Base-by-base conservation (phyloP, 2,113 vertebrate species). In the Mirza zaza region DNA sequence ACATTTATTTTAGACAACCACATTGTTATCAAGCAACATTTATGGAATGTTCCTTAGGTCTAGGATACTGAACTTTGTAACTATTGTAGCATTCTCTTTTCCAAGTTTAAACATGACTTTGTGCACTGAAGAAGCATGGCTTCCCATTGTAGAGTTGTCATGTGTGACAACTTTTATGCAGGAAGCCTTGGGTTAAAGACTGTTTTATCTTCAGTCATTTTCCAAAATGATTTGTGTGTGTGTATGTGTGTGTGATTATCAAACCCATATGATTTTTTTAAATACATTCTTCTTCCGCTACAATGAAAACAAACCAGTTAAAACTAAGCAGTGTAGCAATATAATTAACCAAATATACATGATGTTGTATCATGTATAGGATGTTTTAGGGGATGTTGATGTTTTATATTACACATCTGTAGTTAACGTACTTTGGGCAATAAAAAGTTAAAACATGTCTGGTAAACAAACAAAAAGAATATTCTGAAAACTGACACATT, bases 201-300 rank as follows among this genome's bases (percentile, higher is more conserved):
- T 63, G 25, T 70, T 92, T 90, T 86, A 61, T 73, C 68, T 90
- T 97, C 86, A 70, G 67, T 85, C 92, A 48, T 75, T 82, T 97
- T 96, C 90, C 61, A 97, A 90, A 98, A 92, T 95, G 70, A 21
- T 34, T 84, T 86, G n/a, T n/a, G n/a, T 85, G 90, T 79, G 39
- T 88, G 25, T 67, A 21, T 92, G 75, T 48, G 50, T 48, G 50
- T 73, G 52, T 82, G 36, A 87, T 95, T 87, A 63, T 80, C 68
- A 92, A 95, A 76, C 25, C 9, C 34, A 83, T 79, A 29, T 14
- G 52, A 14, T 93, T 97, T 91, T 92, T 92, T 93, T 75, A 39
- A 84, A 61, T 75, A 80, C n/a, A 70, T 73, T 95, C 95, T 95
- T 79, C 83, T 91, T 95, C 65, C 94, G 80, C 59, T 87, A 84